Evolutionary conservation across 2,888 invertebrate species (phyloP).

Genomic region (Amphiduros pacificus): DNA sequence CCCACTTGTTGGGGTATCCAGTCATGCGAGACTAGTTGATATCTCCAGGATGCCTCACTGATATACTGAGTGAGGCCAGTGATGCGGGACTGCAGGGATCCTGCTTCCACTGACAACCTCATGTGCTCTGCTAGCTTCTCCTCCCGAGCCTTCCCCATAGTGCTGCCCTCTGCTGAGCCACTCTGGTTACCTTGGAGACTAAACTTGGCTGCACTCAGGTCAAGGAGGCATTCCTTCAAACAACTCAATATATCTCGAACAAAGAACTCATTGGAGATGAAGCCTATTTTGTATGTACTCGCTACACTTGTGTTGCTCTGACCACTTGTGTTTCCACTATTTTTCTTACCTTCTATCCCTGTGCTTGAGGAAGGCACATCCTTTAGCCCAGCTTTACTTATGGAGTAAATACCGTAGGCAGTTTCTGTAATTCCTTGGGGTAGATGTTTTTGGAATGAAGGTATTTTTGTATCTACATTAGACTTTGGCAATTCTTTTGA

Average conservation of each 20-base stretch:
- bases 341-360: background rate
- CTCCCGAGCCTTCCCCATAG: slow-evolving; percentile 32
- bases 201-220: slow-evolving; percentile 28
- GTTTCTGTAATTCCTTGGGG: too few species aligned
- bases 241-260: slow-evolving; percentile 47
- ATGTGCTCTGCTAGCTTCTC: slow-evolving; percentile 35
- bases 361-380: background rate
- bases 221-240: slow-evolving; percentile 47
- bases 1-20: slow-evolving; percentile 64
- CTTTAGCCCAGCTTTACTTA: slow-evolving; percentile 13
- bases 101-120: slow-evolving; percentile 37
- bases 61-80: slow-evolving; percentile 62
- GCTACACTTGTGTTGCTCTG: slow-evolving; percentile 12
- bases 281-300: slow-evolving; percentile 34
- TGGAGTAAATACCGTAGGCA: slow-evolving; percentile 1
- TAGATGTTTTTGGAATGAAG: too few species aligned
- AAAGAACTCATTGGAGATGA: slow-evolving; percentile 47
- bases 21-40: slow-evolving; percentile 65
- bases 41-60: slow-evolving; percentile 73
- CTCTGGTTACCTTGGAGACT: slow-evolving; percentile 1
- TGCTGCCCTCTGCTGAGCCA: background rate
- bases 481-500: too few species aligned
- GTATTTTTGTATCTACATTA: too few species aligned
- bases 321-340: slow-evolving; percentile 8
- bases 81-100: slow-evolving; percentile 55